Evolutionary conservation across 2,888 invertebrate species (phyloP).

Genomic region (Nasonia oneida): DNA sequence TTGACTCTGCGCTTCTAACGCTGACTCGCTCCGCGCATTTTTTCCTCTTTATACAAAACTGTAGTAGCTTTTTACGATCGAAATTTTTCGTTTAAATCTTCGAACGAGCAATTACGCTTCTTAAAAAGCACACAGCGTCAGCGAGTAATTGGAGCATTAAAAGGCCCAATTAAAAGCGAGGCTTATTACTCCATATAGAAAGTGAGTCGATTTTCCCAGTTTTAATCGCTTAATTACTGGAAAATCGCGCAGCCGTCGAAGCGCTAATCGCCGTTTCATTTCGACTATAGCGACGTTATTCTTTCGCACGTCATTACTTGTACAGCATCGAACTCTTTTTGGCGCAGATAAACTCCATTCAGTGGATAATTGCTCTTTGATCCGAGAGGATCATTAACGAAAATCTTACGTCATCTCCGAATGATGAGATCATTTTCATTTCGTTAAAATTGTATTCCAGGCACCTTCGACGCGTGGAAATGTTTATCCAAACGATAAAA

Average conservation of each 20-base stretch:
- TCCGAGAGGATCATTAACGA: background rate
- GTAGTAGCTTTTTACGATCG: background rate
- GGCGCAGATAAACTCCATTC: background rate
- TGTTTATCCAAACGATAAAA: too few relatives aligned
- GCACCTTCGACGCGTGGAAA: too few relatives aligned
- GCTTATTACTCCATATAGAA: slow-evolving; percentile 2
- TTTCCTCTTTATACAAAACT: background rate
- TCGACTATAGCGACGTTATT: background rate
- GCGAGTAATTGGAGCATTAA: background rate
- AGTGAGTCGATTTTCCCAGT: background rate
- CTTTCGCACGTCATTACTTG: slow-evolving; percentile 1
- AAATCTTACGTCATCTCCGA: background rate
- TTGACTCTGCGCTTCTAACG: slow-evolving; percentile 22
- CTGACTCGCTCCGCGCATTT: background rate
- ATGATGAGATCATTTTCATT: too few relatives aligned
- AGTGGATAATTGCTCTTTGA: background rate
- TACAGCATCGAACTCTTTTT: slow-evolving; percentile 5
- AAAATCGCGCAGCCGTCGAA: background rate
- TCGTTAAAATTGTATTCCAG: too few relatives aligned
- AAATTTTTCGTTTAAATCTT: background rate
- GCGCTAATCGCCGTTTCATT: slow-evolving; percentile 27
- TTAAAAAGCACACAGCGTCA: background rate
- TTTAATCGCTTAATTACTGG: background rate
- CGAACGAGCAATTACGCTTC: background rate
- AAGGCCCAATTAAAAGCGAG: background rate